These are phyloP conservation scores for Notoglanidium macrostoma DNA, from an alignment of 2,797 vertebrate genomes.

Conservation along the genomic window DNA sequence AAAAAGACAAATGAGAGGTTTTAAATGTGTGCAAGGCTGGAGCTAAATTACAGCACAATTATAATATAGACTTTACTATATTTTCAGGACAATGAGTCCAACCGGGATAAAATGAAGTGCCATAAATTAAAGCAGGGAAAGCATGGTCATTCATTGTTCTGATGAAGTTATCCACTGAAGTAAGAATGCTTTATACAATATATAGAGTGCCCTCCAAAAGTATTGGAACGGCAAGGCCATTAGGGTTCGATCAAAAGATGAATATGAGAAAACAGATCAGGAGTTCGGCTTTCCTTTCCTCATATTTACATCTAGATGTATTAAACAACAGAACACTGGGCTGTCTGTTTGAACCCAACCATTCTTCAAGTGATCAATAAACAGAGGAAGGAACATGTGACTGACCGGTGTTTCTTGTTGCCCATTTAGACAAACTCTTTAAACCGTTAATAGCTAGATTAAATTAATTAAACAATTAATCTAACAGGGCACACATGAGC, in stretches of 20 bases:
- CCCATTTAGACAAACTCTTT: too few relatives aligned
- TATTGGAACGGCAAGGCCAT: not conserved
- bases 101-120: not conserved
- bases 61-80: not conserved
- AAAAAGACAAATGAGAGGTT: conserved; percentile 43
- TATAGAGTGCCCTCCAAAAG: not conserved
- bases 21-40: not conserved
- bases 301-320: too few relatives aligned
- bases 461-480: not conserved
- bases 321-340: too few relatives aligned
- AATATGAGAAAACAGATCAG: not conserved
- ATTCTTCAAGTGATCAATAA: too few relatives aligned
- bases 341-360: too few relatives aligned
- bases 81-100: not conserved
- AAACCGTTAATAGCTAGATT: too few relatives aligned
- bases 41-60: not conserved
- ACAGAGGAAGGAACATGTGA: too few relatives aligned
- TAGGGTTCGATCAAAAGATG: not conserved
- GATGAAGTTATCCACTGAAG: not conserved
- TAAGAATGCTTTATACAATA: not conserved
- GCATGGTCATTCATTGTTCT: not conserved
- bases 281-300: too few relatives aligned
- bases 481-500: too few relatives aligned
- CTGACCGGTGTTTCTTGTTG: too few relatives aligned
- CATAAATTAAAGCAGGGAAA: not conserved